Conservation (phyloP, 1,140 invertebrate genomes). For the Apis cerana region DNA sequence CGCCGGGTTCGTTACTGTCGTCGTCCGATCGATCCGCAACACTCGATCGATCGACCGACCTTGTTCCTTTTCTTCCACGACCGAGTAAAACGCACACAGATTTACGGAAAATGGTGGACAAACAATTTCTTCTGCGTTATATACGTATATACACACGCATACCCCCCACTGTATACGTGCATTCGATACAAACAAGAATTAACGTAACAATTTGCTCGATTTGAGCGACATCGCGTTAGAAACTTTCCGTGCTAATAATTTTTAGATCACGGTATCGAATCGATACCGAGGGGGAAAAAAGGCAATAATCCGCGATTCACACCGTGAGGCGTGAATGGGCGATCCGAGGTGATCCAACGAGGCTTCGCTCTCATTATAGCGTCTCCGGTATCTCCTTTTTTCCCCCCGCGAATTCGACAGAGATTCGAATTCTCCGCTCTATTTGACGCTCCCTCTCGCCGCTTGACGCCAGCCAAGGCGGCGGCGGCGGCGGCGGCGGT, state of each 20-base stretch:
- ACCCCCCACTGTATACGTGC: too few species aligned
- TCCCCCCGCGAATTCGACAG: slow-evolving; percentile 76
- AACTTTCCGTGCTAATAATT: background rate
- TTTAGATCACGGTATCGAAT: slow-evolving; percentile 10
- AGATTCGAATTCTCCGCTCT: slow-evolving; percentile 81
- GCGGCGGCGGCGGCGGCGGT: slow-evolving; percentile 27
- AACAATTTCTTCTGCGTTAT: too few species aligned
- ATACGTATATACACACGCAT: too few species aligned
- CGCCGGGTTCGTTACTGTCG: background rate
- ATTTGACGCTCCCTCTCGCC: slow-evolving; percentile 79
- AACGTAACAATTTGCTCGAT: background rate
- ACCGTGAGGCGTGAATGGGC: background rate
- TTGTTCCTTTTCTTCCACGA: too few species aligned
- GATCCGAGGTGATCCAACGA: background rate
- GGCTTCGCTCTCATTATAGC: slow-evolving; percentile 57
- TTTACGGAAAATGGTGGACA: too few species aligned
- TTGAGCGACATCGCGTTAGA: too few species aligned
- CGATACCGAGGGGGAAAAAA: background rate
- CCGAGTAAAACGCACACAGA: too few species aligned
- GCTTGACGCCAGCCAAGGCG: background rate
- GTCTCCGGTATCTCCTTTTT: slow-evolving; percentile 58
- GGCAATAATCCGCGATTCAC: background rate
- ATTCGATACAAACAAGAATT: too few species aligned
- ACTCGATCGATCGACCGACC: too few species aligned
- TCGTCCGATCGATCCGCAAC: background rate